phyloP scores from a whole-genome alignment of 2,113 vertebrate genomes.

The Bos taurus region DNA sequence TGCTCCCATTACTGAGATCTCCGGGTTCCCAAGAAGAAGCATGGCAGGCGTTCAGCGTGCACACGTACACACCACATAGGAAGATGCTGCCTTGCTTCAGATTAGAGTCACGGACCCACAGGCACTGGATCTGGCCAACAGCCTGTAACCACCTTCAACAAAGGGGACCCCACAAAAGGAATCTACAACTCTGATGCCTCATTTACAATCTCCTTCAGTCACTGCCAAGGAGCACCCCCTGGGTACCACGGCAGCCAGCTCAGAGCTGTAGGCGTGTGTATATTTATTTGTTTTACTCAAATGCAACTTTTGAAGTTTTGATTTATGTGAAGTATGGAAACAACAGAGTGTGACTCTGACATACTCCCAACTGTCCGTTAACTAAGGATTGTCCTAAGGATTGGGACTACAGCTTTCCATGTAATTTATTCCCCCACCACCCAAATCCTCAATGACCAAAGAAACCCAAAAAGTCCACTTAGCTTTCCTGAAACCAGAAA shows the following conservation, averaged over 20 bases:
- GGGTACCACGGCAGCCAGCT: not conserved
- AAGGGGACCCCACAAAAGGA: conserved; percentile 24
- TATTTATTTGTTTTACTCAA: not conserved
- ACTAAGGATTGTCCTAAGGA: not conserved
- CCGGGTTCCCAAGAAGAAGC: not conserved
- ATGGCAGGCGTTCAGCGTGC: not conserved
- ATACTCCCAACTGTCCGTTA: not conserved
- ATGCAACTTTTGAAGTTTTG: not conserved
- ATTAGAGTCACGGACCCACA: not conserved
- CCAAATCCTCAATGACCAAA: not conserved
- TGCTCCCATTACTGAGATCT: not conserved
- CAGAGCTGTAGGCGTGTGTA: fast-evolving
- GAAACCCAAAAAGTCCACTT: not conserved
- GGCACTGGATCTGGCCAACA: not conserved
- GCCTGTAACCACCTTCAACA: conserved; percentile 3
- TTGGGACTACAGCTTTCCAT: not conserved
- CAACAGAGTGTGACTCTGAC: not conserved
- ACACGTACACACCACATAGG: not conserved
- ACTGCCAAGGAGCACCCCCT: not conserved
- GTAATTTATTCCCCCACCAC: not conserved
- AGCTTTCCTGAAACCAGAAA: not conserved
- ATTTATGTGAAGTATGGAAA: not conserved
- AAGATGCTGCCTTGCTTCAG: not conserved
- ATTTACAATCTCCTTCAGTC: not conserved
- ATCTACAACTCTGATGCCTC: not conserved